phyloP scores from a whole-genome alignment of 2,797 vertebrate species.

The Ctenochaetus hawaiiensis region DNA sequence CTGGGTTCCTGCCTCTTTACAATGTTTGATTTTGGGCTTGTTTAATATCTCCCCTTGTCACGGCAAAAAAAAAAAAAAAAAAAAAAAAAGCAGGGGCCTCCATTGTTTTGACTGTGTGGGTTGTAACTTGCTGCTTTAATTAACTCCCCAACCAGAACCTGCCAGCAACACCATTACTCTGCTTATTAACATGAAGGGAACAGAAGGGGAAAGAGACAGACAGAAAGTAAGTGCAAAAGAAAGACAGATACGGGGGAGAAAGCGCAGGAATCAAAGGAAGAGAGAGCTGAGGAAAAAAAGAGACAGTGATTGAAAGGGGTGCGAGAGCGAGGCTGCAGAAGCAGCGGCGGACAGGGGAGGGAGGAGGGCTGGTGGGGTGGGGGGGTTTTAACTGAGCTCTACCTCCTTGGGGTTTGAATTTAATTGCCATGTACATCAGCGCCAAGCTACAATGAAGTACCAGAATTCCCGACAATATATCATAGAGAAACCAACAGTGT shows the following conservation, averaged over 20 bases:
- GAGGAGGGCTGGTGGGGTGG: background rate
- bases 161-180: conserved; percentile 78
- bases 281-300: conserved; percentile 33
- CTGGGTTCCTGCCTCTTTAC: conserved; percentile 60
- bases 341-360: conserved; percentile 18
- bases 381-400: conserved; percentile 41
- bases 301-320: conserved; percentile 74
- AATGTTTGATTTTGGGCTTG: conserved; percentile 77
- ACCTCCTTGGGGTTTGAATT: conserved; percentile 76
- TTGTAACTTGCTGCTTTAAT: conserved; percentile 87
- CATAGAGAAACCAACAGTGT: conserved; percentile 78
- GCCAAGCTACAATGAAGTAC: conserved; percentile 67
- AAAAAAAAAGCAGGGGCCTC: conserved; percentile 73
- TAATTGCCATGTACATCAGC: conserved; percentile 82
- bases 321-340: conserved; percentile 44
- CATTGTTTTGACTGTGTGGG: conserved; percentile 86
- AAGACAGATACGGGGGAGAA: conserved; percentile 52
- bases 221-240: conserved; percentile 33
- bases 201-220: conserved; percentile 38
- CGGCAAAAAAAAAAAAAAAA: conserved; percentile 1
- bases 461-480: conserved; percentile 76
- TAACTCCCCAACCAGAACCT: conserved; percentile 84
- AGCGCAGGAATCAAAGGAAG: conserved; percentile 61
- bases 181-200: conserved; percentile 80
- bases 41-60: conserved; percentile 83